Conservation (phyloP, 1,140 invertebrate species). For the Drosophila hydei region DNA sequence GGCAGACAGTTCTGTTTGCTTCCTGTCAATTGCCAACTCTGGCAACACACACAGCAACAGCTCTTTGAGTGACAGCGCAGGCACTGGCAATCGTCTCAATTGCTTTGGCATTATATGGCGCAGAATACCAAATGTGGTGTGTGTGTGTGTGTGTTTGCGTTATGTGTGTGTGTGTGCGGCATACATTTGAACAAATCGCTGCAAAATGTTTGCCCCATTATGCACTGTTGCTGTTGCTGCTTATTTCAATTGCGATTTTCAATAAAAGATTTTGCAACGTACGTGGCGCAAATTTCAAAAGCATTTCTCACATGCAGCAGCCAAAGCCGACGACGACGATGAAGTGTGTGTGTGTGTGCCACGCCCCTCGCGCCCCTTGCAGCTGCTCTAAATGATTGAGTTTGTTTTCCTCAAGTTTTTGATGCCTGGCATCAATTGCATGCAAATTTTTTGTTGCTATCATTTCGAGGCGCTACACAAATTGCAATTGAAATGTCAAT, state of each 20-base stretch:
- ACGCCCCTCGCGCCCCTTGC: background rate
- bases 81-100: conserved; percentile 50
- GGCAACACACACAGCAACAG: conserved; percentile 4
- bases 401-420: conserved; percentile 48
- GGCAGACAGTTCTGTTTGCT: conserved; percentile 1
- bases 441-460: conserved; percentile 69
- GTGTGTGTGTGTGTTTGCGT: conserved; percentile 3
- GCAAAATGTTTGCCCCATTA: conserved; percentile 72
- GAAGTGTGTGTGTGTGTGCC: conserved; percentile 33
- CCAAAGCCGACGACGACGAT: conserved; percentile 27
- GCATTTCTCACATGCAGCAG: conserved; percentile 70
- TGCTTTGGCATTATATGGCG: conserved; percentile 41
- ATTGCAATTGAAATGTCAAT: conserved; percentile 71
- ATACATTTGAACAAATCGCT: conserved; percentile 65
- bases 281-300: conserved; percentile 76
- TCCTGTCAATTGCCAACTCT: conserved; percentile 19
- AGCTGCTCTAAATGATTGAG: conserved; percentile 63
- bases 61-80: conserved; percentile 18
- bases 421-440: conserved; percentile 68
- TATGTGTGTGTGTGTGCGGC: conserved; percentile 29
- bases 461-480: conserved; percentile 42
- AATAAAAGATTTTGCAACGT: conserved; percentile 61
- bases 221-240: conserved; percentile 39
- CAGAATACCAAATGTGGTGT: conserved; percentile 22
- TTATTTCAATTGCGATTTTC: conserved; percentile 55